A percentile compares a stretch with the other conserved stretches of the same genome.
Conservation (phyloP, 2,888 invertebrate species). For the Camponotus fellah region DNA sequence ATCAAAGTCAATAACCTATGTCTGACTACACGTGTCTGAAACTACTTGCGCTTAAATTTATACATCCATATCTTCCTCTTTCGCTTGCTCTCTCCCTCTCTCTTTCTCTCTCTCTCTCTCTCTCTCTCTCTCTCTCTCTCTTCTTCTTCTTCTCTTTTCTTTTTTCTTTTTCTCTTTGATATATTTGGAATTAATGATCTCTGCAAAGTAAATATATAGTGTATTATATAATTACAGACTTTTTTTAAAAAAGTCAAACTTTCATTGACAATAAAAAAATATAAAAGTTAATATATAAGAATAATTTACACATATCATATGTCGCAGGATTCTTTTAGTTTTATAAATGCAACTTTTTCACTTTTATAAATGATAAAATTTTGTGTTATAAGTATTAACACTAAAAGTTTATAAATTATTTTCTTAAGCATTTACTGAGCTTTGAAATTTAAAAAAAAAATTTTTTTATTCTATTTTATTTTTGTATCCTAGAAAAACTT, state of each 20-base stretch:
- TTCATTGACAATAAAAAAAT: slow-evolving; percentile 17
- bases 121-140: slow-evolving; percentile 5
- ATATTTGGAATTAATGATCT: slow-evolving; percentile 21
- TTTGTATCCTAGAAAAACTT: background rate
- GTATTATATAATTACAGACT: background rate
- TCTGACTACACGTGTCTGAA: slow-evolving; percentile 52
- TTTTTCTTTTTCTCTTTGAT: background rate
- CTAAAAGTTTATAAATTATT: slow-evolving; percentile 3
- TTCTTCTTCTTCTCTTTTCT: slow-evolving; percentile 30
- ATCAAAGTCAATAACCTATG: slow-evolving; percentile 57
- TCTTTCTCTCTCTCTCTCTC: slow-evolving; percentile 2
- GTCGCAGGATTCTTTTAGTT: background rate
- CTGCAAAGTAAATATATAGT: background rate
- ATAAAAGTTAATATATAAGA: slow-evolving; percentile 4
- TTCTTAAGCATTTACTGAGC: background rate
- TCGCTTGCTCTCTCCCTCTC: slow-evolving; percentile 13
- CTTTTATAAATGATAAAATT: background rate
- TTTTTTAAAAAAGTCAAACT: background rate
- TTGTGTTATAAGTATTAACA: background rate
- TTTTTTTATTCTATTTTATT: background rate
- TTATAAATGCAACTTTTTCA: background rate
- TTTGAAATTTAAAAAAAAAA: background rate
- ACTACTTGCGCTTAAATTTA: slow-evolving; percentile 57
- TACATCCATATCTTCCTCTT: slow-evolving; percentile 12
- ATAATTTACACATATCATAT: background rate